These are phyloP conservation scores for Beroe forskalii DNA, from an alignment of 37 sponge, comb jelly and placozoan species.

Conservation along the genomic window DNA sequence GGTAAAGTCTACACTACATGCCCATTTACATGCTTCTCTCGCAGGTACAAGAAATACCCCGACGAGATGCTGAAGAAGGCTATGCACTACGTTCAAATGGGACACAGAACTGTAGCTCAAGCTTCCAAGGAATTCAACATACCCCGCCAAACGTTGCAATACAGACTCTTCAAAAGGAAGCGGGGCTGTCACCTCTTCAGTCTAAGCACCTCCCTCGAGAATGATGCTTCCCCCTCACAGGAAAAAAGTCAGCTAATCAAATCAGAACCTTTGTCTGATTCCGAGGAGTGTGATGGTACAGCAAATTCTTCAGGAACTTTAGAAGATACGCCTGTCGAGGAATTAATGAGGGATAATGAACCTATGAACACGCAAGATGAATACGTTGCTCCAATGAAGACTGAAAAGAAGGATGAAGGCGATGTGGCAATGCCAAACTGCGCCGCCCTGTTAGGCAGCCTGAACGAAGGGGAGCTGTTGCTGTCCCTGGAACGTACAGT, in stretches of 20 bases:
- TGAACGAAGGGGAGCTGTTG: not conserved
- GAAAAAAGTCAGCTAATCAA: not conserved
- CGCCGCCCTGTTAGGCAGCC: not conserved
- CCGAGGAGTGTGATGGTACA: not conserved
- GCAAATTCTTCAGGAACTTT: too few relatives aligned
- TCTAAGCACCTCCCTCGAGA: not conserved
- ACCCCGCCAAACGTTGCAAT: constrained; percentile 1
- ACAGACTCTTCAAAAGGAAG: constrained; percentile 12
- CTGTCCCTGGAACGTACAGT: not conserved
- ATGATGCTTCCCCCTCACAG: not conserved
- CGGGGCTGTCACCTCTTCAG: not conserved
- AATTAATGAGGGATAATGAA: not conserved
- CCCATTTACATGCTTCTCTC: too few relatives aligned
- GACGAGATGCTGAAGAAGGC: constrained; percentile 19
- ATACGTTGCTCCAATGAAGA: not conserved
- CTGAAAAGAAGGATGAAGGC: not conserved
- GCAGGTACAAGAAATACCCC: constrained; percentile 17
- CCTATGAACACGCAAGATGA: not conserved
- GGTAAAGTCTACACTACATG: too few relatives aligned
- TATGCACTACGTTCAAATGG: not conserved
- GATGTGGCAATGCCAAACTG: not conserved
- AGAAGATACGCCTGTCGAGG: too few relatives aligned
- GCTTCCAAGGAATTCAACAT: constrained; percentile 19
- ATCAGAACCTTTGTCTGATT: not conserved
- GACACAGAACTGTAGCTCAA: constrained; percentile 20